A percentile compares a stretch with the other conserved stretches of the same genome.
Evolutionary conservation across 2,888 invertebrate species (phyloP).

Genomic region (Pomacea canaliculata): DNA sequence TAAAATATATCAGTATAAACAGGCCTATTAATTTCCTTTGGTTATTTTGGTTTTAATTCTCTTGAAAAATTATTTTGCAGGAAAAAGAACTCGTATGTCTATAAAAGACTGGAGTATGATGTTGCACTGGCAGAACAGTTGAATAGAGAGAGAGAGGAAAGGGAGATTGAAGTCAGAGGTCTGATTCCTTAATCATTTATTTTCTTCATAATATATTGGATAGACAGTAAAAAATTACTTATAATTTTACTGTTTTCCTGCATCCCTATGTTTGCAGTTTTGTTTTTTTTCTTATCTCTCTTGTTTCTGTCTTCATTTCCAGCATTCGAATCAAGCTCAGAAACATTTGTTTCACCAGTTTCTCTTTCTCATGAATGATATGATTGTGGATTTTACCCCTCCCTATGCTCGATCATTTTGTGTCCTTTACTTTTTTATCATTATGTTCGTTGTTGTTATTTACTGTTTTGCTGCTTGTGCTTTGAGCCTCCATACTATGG

Average conservation of each 20-base stretch:
- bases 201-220: background rate
- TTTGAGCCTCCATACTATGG: too few relatives aligned
- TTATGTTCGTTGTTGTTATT: too few relatives aligned
- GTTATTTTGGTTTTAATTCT: background rate
- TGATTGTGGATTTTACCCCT: too few relatives aligned
- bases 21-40: too few relatives aligned
- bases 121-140: slow-evolving; percentile 74
- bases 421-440: too few relatives aligned
- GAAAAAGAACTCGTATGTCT: slow-evolving; percentile 30
- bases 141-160: slow-evolving; percentile 76
- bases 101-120: slow-evolving; percentile 70
- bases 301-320: background rate
- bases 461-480: too few relatives aligned
- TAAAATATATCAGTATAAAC: too few relatives aligned
- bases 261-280: slow-evolving; percentile 73
- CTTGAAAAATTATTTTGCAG: slow-evolving; percentile 9
- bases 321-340: too few relatives aligned
- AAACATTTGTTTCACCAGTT: too few relatives aligned
- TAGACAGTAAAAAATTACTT: too few relatives aligned
- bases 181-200: slow-evolving; percentile 9
- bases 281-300: background rate
- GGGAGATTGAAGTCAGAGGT: slow-evolving; percentile 58
- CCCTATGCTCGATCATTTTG: too few relatives aligned
- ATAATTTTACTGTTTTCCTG: slow-evolving; percentile 30
- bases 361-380: too few relatives aligned